phyloP scores from a whole-genome alignment of 2,113 vertebrate species.

The Catharus fuscescens region DNA sequence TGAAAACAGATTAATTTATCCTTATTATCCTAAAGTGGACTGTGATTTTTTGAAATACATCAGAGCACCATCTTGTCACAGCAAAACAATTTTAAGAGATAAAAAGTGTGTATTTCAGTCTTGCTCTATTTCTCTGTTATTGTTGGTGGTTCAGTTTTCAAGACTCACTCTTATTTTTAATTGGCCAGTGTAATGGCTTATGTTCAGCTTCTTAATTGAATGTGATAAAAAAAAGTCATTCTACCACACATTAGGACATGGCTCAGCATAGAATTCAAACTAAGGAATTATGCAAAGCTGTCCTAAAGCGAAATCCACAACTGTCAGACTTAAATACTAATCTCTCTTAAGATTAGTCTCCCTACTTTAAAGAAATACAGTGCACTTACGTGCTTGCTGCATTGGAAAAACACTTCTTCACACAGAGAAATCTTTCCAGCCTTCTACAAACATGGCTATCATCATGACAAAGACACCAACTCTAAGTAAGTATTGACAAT shows the following conservation, averaged over 20 bases:
- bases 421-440: neutral
- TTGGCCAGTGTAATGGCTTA: neutral
- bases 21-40: neutral
- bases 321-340: neutral
- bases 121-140: neutral
- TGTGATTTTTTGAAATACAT: neutral
- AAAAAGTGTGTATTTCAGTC: neutral
- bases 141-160: slow-evolving; percentile 13
- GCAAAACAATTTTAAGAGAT: neutral
- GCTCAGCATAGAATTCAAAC: neutral
- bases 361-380: neutral
- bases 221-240: neutral
- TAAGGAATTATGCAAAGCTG: slow-evolving; percentile 13
- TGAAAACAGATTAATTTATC: neutral
- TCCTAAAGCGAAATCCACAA: neutral
- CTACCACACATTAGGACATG: neutral
- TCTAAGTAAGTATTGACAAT: slow-evolving; percentile 24
- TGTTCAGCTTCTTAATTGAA: neutral
- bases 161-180: slow-evolving; percentile 7
- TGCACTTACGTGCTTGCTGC: neutral
- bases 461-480: neutral
- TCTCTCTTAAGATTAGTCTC: neutral
- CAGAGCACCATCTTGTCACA: neutral
- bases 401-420: neutral
- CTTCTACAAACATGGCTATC: neutral